Percentiles rank a stretch among this genome's conserved stretches.
Conservation (phyloP, 2,113 vertebrate species). For the Pseudorasbora parva region DNA sequence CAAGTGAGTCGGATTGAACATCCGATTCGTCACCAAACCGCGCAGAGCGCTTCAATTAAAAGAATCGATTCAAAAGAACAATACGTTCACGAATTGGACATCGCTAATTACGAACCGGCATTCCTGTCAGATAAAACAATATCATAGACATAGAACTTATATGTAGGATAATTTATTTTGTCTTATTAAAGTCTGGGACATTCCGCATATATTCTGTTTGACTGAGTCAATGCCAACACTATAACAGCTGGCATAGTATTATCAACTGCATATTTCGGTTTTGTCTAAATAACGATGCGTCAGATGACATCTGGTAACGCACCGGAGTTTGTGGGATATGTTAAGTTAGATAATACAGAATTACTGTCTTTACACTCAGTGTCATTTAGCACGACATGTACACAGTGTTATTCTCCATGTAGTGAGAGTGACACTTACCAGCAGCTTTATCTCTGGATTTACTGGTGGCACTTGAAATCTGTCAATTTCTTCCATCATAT, state of each 20-base stretch:
- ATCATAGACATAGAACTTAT: neutral
- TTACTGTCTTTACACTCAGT: neutral
- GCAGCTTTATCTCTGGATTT: slow-evolving; percentile 90
- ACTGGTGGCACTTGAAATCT: slow-evolving; percentile 92
- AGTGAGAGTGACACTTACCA: slow-evolving; percentile 79
- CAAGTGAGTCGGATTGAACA: neutral
- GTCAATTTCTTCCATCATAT: slow-evolving; percentile 97
- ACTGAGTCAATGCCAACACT: neutral
- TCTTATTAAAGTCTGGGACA: neutral
- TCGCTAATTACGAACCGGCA: neutral
- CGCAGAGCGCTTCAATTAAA: neutral
- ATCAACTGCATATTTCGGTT: neutral
- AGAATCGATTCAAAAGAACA: neutral
- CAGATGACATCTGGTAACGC: neutral
- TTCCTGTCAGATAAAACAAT: neutral
- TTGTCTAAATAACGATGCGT: neutral
- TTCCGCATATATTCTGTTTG: neutral
- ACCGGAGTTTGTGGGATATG: neutral
- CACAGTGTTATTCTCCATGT: neutral
- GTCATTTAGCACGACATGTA: neutral
- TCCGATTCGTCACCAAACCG: neutral
- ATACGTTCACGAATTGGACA: neutral
- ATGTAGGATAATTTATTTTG: neutral
- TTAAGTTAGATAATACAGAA: neutral
- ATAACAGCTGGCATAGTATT: neutral